These are phyloP conservation scores for Hemicentrotus pulcherrimus DNA, from an alignment of 35 echinoderm and acorn worm genomes.

Conservation along the genomic window DNA sequence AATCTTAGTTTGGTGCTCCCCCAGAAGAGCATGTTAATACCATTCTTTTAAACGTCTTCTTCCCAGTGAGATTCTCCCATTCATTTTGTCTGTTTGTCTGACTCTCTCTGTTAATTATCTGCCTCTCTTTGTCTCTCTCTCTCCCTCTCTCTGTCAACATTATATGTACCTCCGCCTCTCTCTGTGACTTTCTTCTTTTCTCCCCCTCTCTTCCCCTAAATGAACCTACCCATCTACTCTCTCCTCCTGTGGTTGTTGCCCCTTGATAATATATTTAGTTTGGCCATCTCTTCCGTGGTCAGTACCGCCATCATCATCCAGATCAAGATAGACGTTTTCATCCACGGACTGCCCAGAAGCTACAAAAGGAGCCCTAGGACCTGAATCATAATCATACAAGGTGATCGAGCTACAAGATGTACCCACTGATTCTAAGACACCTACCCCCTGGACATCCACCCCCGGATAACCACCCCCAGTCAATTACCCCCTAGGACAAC, in stretches of 20 bases:
- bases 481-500: too few species aligned
- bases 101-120: not conserved
- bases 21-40: too few species aligned
- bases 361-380: not conserved
- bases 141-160: not conserved
- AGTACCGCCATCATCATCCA: not conserved
- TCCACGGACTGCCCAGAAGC: constrained; percentile 8
- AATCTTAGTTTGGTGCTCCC: too few species aligned
- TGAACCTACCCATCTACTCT: not conserved
- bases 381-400: not conserved
- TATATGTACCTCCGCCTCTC: not conserved
- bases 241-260: not conserved
- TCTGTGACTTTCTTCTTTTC: not conserved
- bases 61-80: not conserved
- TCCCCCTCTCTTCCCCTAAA: not conserved
- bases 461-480: too few species aligned
- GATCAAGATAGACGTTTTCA: not conserved
- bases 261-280: not conserved
- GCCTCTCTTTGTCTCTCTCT: not conserved
- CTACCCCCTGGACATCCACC: too few species aligned
- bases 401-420: too few species aligned
- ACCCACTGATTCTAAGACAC: too few species aligned
- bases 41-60: not conserved
- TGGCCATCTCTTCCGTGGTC: not conserved
- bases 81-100: not conserved